A percentile compares a stretch with the other conserved stretches of the same genome.
These are phyloP conservation scores for Kryptolebias ocellatus DNA, from an alignment of 2,797 vertebrate genomes.

Conservation along the genomic window DNA sequence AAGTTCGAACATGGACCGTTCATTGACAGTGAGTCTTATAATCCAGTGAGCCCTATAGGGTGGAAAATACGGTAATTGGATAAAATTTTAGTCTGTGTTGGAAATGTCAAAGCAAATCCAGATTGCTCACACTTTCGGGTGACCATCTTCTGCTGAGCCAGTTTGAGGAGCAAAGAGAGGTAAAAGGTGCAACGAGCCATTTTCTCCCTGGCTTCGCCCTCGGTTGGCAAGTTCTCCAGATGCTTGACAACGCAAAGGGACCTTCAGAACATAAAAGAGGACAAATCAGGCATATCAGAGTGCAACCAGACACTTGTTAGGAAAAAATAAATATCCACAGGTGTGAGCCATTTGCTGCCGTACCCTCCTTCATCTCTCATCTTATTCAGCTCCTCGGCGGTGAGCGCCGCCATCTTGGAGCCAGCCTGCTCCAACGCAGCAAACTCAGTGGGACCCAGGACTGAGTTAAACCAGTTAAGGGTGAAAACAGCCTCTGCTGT, in stretches of 20 bases:
- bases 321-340: neutral
- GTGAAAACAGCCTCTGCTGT: neutral
- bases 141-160: constrained; percentile 79
- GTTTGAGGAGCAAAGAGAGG: constrained; percentile 85
- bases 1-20: too few species aligned
- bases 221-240: constrained; percentile 81
- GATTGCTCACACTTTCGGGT: constrained; percentile 85
- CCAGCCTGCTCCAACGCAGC: constrained; percentile 81
- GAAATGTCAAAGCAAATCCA: neutral
- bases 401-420: constrained; percentile 79
- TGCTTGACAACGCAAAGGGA: constrained; percentile 82
- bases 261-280: constrained; percentile 50
- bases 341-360: neutral
- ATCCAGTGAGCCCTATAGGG: too few species aligned
- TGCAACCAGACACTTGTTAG: neutral
- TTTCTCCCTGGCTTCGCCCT: constrained; percentile 76
- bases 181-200: constrained; percentile 87
- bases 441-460: constrained; percentile 86
- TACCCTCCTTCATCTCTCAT: constrained; percentile 85
- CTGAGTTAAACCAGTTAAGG: constrained; percentile 72
- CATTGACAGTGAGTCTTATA: too few species aligned
- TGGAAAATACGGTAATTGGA: too few species aligned
- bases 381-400: constrained; percentile 82
- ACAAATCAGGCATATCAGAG: constrained; percentile 1
- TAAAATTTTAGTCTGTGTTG: too few species aligned